A percentile compares a stretch with the other conserved stretches of the same genome.
Evolutionary conservation across 2,113 vertebrate species (phyloP).

Genomic region (Camarhynchus parvulus): DNA sequence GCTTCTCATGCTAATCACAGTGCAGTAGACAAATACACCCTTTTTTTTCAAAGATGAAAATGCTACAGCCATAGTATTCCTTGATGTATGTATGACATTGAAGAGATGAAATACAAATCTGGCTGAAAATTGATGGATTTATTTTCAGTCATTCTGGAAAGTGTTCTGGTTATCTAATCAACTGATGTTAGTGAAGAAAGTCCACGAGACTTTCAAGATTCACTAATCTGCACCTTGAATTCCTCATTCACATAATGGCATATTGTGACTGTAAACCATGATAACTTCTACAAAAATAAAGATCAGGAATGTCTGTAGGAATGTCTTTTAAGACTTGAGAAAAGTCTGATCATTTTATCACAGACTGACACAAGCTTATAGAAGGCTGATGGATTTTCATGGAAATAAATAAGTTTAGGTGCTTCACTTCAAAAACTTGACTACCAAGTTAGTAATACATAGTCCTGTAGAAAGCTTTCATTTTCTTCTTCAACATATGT

Average conservation of each 20-base stretch:
- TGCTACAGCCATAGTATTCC: background rate
- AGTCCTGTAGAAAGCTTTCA: background rate
- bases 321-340: background rate
- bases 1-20: background rate
- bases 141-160: background rate
- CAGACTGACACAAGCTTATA: background rate
- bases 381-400: background rate
- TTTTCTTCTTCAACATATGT: background rate
- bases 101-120: background rate
- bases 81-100: background rate
- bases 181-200: background rate
- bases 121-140: background rate
- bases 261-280: background rate
- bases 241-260: background rate
- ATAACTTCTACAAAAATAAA: background rate
- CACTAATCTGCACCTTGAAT: background rate
- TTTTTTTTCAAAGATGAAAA: background rate
- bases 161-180: background rate
- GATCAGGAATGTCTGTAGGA: background rate
- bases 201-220: background rate
- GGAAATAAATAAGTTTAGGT: background rate
- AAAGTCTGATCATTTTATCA: background rate
- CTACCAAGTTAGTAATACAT: background rate
- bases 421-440: background rate
- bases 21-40: background rate